A percentile compares a stretch with the other conserved stretches of the same genome.
phyloP scores from a whole-genome alignment of 2,888 invertebrate species.

The Ichneumoninae sp. region DNA sequence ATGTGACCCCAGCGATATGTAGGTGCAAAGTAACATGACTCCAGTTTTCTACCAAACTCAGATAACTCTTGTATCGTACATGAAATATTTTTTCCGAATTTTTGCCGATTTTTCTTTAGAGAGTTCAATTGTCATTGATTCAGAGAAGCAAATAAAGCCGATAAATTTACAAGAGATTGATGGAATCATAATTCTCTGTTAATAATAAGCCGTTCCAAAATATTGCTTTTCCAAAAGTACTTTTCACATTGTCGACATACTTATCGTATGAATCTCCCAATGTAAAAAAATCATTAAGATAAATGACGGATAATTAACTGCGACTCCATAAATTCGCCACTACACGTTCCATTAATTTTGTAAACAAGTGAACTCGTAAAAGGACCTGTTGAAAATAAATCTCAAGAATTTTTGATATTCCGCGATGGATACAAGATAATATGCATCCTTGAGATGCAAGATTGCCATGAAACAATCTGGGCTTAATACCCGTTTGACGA shows the following conservation, averaged over 20 bases:
- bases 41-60: slow-evolving; percentile 18
- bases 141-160: neutral
- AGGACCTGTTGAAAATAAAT: neutral
- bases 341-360: neutral
- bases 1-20: too few species aligned
- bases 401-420: neutral
- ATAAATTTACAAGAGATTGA: neutral
- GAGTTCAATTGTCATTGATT: neutral
- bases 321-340: neutral
- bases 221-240: neutral
- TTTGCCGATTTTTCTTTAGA: neutral
- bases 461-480: too few species aligned
- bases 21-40: slow-evolving; percentile 23
- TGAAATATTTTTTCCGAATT: neutral
- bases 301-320: neutral
- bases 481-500: neutral
- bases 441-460: too few species aligned
- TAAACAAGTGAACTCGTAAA: neutral
- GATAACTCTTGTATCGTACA: slow-evolving; percentile 36
- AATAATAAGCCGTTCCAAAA: neutral
- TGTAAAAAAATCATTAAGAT: neutral
- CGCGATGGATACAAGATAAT: neutral
- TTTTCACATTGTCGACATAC: neutral
- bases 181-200: neutral
- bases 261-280: neutral